These are phyloP conservation scores for Telenomus remus DNA, from an alignment of 1,140 invertebrate genomes.

Conservation along the genomic window DNA sequence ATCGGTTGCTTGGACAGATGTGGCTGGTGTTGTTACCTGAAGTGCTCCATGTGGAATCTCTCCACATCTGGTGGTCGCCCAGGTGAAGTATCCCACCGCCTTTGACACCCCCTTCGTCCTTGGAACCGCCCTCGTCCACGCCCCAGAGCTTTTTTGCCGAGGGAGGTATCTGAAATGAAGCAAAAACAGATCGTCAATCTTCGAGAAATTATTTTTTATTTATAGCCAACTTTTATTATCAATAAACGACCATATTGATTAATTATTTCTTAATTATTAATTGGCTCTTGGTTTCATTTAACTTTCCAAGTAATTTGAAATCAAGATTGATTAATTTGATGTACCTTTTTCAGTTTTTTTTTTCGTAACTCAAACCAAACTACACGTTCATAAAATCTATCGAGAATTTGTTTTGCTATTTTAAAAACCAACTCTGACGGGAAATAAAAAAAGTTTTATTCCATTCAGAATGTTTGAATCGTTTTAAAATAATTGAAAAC, in stretches of 20 bases:
- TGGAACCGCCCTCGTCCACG: conserved; percentile 84
- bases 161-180: conserved; percentile 85
- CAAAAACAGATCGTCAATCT: conserved; percentile 57
- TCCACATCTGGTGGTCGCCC: conserved; percentile 89
- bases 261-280: conserved; percentile 2
- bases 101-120: conserved; percentile 77
- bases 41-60: conserved; percentile 90
- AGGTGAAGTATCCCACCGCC: conserved; percentile 83
- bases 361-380: no score
- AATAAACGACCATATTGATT: neutral
- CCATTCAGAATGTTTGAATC: no score
- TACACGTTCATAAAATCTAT: no score
- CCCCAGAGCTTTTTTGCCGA: conserved; percentile 91
- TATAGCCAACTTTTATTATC: conserved; percentile 13
- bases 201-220: conserved; percentile 30
- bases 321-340: no score
- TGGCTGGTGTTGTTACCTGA: conserved; percentile 77
- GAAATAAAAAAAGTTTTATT: no score
- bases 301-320: neutral
- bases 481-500: no score
- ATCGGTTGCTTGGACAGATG: conserved; percentile 20
- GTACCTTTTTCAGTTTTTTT: no score
- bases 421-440: no score
- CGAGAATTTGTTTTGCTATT: no score
- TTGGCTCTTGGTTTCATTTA: no score